Conservation (phyloP, 2,797 vertebrate species). For the Mastacembelus armatus region DNA sequence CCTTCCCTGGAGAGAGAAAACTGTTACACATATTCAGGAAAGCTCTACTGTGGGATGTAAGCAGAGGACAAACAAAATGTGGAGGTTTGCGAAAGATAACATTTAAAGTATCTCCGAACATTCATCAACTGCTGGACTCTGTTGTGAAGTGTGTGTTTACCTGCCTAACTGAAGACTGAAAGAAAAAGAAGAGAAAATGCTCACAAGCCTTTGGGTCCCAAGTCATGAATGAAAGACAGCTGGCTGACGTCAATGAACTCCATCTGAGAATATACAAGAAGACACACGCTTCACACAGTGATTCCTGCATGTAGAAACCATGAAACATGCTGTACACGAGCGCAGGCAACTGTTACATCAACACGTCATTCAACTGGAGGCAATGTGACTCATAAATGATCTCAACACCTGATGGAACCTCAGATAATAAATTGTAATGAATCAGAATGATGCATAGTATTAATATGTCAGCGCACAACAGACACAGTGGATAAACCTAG, state of each 20-base stretch:
- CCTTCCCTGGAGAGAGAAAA: slow-evolving; percentile 89
- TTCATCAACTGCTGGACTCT: not conserved
- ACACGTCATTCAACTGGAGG: not conserved
- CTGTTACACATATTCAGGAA: not conserved
- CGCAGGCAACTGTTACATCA: not conserved
- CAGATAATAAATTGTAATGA: not conserved
- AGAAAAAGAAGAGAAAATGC: slow-evolving; percentile 59
- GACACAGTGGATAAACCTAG: not conserved
- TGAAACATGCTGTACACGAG: no score
- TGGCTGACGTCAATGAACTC: slow-evolving; percentile 97
- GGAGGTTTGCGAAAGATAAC: not conserved
- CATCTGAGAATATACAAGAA: slow-evolving; percentile 85
- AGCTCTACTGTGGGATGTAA: not conserved
- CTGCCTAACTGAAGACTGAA: not conserved
- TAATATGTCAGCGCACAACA: not conserved
- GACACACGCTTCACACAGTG: slow-evolving; percentile 16
- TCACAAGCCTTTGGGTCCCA: slow-evolving; percentile 99
- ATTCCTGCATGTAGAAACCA: not conserved
- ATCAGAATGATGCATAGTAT: not conserved
- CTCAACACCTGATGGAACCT: not conserved
- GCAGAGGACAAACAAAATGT: not conserved
- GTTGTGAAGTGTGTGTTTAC: not conserved
- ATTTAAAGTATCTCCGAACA: not conserved
- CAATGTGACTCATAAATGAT: not conserved
- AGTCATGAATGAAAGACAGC: slow-evolving; percentile 95